phyloP scores from a whole-genome alignment of 2,888 invertebrate genomes.

The Poecilus cupreus region DNA sequence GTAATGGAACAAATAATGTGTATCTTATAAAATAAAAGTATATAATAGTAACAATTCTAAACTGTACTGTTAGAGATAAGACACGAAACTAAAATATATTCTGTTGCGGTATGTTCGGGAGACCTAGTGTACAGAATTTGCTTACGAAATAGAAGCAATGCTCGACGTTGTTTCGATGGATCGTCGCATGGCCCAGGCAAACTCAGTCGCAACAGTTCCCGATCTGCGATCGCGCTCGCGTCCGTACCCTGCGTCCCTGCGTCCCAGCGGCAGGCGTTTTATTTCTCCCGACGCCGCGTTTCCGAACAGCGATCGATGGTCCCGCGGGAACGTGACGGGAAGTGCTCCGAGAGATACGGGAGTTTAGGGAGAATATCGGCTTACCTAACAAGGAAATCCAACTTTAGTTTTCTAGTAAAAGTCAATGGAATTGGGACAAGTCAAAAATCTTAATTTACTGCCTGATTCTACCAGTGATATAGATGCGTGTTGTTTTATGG shows the following conservation, averaged over 20 bases:
- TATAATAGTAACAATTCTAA: too few relatives aligned
- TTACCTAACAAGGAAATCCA: constrained; percentile 30
- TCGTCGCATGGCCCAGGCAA: too few relatives aligned
- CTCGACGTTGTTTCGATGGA: too few relatives aligned
- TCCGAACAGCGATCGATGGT: constrained; percentile 19
- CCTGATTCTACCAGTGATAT: neutral
- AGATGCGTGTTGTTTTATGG: neutral
- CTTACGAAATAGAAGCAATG: too few relatives aligned
- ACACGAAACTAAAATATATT: too few relatives aligned
- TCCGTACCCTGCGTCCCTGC: neutral
- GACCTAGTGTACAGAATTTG: too few relatives aligned
- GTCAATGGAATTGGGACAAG: constrained; percentile 13
- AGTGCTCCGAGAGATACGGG: constrained; percentile 25
- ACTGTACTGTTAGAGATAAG: too few relatives aligned
- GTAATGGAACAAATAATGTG: too few relatives aligned
- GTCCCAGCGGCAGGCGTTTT: neutral
- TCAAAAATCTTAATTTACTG: constrained; percentile 41
- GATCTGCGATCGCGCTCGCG: too few relatives aligned
- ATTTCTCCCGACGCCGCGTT: neutral
- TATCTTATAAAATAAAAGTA: too few relatives aligned
- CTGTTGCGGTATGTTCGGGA: too few relatives aligned
- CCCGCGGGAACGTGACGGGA: constrained; percentile 15
- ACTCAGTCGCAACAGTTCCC: too few relatives aligned
- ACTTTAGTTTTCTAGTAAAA: constrained; percentile 27
- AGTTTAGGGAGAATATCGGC: constrained; percentile 42